These are phyloP conservation scores for Lasius fuliginosus DNA, from an alignment of 2,888 invertebrate species.

Conservation along the genomic window DNA sequence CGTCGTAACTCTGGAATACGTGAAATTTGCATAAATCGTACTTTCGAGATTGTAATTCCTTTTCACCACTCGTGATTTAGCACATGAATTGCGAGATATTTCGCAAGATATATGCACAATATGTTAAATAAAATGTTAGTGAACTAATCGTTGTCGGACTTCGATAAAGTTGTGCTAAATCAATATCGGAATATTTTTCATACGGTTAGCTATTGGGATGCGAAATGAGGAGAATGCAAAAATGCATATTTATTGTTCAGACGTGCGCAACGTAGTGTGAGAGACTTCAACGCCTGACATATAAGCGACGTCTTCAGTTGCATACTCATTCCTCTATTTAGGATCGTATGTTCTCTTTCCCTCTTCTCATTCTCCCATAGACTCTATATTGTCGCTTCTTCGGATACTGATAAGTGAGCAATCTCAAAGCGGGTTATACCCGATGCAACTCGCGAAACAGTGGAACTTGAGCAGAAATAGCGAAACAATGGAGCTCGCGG, in stretches of 20 bases:
- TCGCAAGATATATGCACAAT: not conserved
- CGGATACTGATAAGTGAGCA: slow-evolving; percentile 46
- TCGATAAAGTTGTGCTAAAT: not conserved
- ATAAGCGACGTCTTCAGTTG: slow-evolving; percentile 53
- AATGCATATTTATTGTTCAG: slow-evolving; percentile 30
- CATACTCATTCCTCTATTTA: slow-evolving; percentile 37
- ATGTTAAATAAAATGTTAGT: not conserved
- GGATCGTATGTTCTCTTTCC: not conserved
- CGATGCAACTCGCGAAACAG: slow-evolving; percentile 25
- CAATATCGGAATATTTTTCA: not conserved
- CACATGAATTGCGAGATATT: not conserved
- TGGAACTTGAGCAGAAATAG: slow-evolving; percentile 19
- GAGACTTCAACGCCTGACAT: slow-evolving; percentile 68
- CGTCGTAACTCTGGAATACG: too few species aligned
- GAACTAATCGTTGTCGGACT: not conserved
- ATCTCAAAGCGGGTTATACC: slow-evolving; percentile 28
- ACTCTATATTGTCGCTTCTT: slow-evolving; percentile 23
- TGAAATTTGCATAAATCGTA: slow-evolving; percentile 25
- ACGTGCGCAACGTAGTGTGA: slow-evolving; percentile 21
- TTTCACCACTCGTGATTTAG: not conserved
- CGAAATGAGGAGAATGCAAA: not conserved
- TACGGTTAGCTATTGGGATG: not conserved
- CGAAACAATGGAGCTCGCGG: slow-evolving; percentile 30
- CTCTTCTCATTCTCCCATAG: not conserved
- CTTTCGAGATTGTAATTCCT: not conserved